Percentiles rank a stretch among this genome's conserved stretches.
Evolutionary conservation across 2,113 vertebrate genomes (phyloP).

Genomic region (Notothenia rossii): DNA sequence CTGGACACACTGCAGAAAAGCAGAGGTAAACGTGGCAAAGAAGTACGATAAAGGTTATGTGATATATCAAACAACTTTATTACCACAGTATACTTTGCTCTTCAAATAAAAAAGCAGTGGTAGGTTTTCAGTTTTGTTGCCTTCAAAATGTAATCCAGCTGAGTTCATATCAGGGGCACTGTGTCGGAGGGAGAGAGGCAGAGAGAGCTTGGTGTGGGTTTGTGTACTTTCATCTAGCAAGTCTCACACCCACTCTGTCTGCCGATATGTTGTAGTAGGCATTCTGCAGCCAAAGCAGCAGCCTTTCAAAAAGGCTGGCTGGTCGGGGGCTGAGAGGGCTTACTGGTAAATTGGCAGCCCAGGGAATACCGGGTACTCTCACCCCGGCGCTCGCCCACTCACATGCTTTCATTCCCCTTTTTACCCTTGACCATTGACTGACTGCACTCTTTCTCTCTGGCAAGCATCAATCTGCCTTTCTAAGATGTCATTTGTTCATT

Average conservation of each 20-base stretch:
- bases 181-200: slow-evolving; percentile 77
- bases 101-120: slow-evolving; percentile 39
- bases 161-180: slow-evolving; percentile 80
- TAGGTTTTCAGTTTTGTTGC: slow-evolving; percentile 37
- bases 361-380: slow-evolving; percentile 81
- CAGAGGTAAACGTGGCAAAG: slow-evolving; percentile 33
- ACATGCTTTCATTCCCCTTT: slow-evolving; percentile 77
- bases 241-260: slow-evolving; percentile 78
- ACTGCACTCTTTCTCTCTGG: slow-evolving; percentile 61
- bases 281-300: slow-evolving; percentile 74
- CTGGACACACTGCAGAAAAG: slow-evolving; percentile 52
- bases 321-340: slow-evolving; percentile 72
- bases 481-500: slow-evolving; percentile 72
- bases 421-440: slow-evolving; percentile 82
- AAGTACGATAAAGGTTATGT: slow-evolving; percentile 70
- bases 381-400: slow-evolving; percentile 74
- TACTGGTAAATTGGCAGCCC: slow-evolving; percentile 83
- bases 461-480: slow-evolving; percentile 70
- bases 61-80: slow-evolving; percentile 69
- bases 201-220: slow-evolving; percentile 55
- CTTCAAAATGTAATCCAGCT: slow-evolving; percentile 60
- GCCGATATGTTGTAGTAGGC: slow-evolving; percentile 73
- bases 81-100: slow-evolving; percentile 19
- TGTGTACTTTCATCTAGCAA: slow-evolving; percentile 79
- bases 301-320: slow-evolving; percentile 74